Base-by-base conservation (phyloP, 2,113 vertebrate genomes). In the Indri indri region DNA sequence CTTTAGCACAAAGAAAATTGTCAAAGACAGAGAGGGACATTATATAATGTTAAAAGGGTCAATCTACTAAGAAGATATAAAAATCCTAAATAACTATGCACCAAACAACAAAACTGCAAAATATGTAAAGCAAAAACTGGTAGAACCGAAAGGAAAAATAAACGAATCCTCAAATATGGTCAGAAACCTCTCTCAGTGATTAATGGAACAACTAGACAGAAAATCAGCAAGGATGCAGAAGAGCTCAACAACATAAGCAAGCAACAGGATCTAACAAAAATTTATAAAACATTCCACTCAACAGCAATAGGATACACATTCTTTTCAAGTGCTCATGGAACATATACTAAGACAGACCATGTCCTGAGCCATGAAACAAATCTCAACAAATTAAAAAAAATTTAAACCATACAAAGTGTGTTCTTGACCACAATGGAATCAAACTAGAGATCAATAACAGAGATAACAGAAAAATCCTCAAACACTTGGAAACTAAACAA, bases 1-100 rank as follows among this genome's bases (percentile, higher is more conserved):
- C 8, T 79, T 97, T 20, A 77, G 37, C 45, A 87, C 65, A 95
- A 77, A 94, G 32, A 87, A 88, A 87, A 37, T 79, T 50, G 22
- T 2, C 63, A 32, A 88, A 68, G 50, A 65, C 0, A 88, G 34
- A 32, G 14, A 88, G 11, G 6, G 47, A 45, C 32, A 59, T 84
- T 63, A n/a, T 76, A 13, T 61, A 84, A 91, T 65, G 45, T 47
- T 81, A 68, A 86, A 70, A 92, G 3, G 0, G 16, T 54, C n/a
- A 52, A n/a, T 66, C 16, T 14, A 74, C 27, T 81, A 74, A 73
- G 34, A 82, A 82, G 30, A 91, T 22, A 59, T 30, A 90, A 45
- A 30, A 63, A 74, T 47, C 66, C 32, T 73, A 79, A 94, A 57
- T 2, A 52, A 65, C 13, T 6, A 37, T 20, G 27, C 16, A 42